Evolutionary conservation across 2,113 vertebrate species (phyloP), one percentile per base, ranked within the genome.

Genomic region (Cochlearius cochlearius): DNA sequence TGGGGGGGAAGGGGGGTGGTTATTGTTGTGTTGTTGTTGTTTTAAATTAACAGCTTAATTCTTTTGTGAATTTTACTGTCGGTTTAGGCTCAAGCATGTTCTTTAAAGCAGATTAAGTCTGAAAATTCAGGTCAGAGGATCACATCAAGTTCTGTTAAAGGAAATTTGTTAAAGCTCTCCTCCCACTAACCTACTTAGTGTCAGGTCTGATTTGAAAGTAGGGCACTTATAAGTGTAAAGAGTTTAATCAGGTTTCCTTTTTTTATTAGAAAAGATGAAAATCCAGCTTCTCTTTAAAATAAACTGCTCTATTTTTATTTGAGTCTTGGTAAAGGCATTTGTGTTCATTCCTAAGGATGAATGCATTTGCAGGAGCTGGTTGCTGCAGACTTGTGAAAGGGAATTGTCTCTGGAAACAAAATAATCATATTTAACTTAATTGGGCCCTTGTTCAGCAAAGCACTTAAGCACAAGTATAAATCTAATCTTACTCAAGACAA

Each of bases 161-260:
- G 67, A 97, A 96, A 97, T 97, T 96, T 93, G 88, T 96, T 96
- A 95, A 98, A 94, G 41, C 89, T 95, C 94, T 79, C 94, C 95
- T 96, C 93, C 95, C 64, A 96, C 77, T 97, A 98, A 98, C 96
- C 95, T 98, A 92, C 95, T 97, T 97, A 96, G 92, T 95, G 92
- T 97, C 97, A 97, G 84, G 88, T 96, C 69, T 92, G 69, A 96
- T 98, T 97, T 88, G 83, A 91, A 97, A 97, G 91, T 92, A 93
- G 69, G 78, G 59, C 88, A 87, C 67, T 97, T 97, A 96, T 45
- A 88, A 95, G 92, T 83, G 85, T 84, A 96, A 98, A 96, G 94
- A 95, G 96, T 95, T 95, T 97, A 97, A 96, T 97, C 96, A 92
- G 66, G 89, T 92, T 98, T 96, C 85, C 59, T 90, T 92, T 96